Evolutionary conservation across 1,140 invertebrate genomes (phyloP).

Genomic region (Limonius californicus): DNA sequence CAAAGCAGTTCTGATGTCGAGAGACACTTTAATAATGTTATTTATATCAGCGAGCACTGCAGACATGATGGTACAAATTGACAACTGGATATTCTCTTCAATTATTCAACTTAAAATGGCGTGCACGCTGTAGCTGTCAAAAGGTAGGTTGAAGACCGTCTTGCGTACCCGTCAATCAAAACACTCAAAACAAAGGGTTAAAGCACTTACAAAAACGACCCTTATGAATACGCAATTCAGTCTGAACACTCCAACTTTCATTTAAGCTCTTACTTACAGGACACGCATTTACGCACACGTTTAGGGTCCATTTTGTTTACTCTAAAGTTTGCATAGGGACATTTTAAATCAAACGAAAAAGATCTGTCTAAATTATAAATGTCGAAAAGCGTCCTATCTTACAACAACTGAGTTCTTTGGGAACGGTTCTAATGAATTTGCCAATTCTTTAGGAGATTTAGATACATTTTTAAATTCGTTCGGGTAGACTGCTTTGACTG

Average conservation of each 20-base stretch:
- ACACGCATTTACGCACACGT: too few relatives aligned
- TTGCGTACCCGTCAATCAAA: slow-evolving; percentile 16
- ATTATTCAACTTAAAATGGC: slow-evolving; percentile 28
- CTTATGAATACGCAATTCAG: slow-evolving; percentile 1
- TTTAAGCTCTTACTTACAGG: too few relatives aligned
- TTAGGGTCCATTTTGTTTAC: too few relatives aligned
- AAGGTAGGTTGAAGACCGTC: slow-evolving; percentile 6
- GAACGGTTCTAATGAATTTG: too few relatives aligned
- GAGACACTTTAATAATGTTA: slow-evolving; percentile 32
- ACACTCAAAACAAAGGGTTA: slow-evolving; percentile 15
- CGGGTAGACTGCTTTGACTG: too few relatives aligned
- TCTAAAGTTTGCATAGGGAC: too few relatives aligned
- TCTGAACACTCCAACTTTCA: background rate
- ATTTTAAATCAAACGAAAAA: too few relatives aligned
- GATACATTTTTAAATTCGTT: too few relatives aligned
- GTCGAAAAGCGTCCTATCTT: too few relatives aligned
- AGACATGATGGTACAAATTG: slow-evolving; percentile 34
- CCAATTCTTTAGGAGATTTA: too few relatives aligned
- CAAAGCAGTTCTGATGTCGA: slow-evolving; percentile 29
- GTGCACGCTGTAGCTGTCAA: slow-evolving; percentile 22
- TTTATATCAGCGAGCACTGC: slow-evolving; percentile 30
- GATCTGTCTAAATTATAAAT: too few relatives aligned
- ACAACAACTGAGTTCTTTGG: too few relatives aligned
- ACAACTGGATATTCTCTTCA: slow-evolving; percentile 33
- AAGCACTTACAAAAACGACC: slow-evolving; percentile 10